Conservation (phyloP, 2,113 vertebrate species). For the Diadophis punctatus region DNA sequence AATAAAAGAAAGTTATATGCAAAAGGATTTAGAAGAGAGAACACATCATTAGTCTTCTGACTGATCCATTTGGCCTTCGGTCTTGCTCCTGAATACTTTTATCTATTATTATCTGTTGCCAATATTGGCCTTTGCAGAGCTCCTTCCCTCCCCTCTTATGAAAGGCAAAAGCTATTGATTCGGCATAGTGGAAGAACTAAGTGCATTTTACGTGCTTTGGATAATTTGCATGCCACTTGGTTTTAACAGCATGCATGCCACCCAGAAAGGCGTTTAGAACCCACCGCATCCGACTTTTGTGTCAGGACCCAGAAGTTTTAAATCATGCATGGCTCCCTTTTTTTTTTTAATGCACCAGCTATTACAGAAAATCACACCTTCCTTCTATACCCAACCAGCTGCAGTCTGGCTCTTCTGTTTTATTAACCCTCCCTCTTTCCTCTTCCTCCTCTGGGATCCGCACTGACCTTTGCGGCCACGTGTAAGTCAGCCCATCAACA, state of each 20-base stretch:
- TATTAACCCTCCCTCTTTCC: background rate
- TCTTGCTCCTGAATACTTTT: background rate
- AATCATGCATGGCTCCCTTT: background rate
- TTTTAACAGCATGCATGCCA: background rate
- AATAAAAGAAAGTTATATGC: background rate
- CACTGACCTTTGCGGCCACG: constrained; percentile 7
- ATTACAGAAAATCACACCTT: background rate
- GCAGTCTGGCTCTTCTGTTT: background rate
- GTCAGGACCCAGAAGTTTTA: background rate
- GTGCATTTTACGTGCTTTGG: background rate
- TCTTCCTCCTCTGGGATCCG: background rate
- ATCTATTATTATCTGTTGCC: background rate
- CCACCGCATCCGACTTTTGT: background rate
- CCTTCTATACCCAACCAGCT: background rate
- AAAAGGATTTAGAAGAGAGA: no score
- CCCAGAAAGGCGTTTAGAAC: background rate
- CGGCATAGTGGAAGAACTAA: constrained; percentile 1
- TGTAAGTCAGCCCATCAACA: background rate
- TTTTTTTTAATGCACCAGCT: background rate
- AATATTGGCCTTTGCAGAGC: background rate
- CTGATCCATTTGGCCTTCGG: background rate
- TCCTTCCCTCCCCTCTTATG: constrained; percentile 1
- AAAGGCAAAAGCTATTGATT: constrained; percentile 23
- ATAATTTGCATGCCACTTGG: background rate
- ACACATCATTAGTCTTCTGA: background rate